These are phyloP conservation scores for Oreochromis niloticus DNA, from an alignment of 2,113 vertebrate genomes.

Conservation along the genomic window DNA sequence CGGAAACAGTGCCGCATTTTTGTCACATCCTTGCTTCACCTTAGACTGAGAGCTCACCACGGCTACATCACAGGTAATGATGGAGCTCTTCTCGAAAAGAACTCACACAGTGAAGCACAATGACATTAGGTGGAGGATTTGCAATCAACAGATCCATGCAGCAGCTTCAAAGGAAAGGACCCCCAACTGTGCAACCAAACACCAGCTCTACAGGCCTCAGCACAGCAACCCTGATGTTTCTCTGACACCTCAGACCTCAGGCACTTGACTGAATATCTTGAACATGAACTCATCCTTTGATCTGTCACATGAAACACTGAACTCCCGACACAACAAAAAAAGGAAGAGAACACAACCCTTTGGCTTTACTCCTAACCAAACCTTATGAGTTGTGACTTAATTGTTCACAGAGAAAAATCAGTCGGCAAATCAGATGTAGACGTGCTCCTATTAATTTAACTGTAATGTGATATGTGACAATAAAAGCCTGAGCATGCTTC, in stretches of 20 bases:
- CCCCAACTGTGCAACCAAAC: background rate
- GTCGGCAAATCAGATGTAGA: background rate
- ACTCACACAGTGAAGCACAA: fast-evolving
- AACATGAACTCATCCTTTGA: background rate
- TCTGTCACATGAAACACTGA: background rate
- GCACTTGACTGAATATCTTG: background rate
- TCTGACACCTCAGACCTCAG: fast-evolving
- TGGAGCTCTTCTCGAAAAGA: background rate
- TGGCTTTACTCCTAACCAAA: background rate
- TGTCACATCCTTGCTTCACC: background rate
- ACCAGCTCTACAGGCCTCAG: background rate
- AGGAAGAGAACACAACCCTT: background rate
- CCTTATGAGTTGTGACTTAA: background rate
- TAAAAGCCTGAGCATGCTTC: background rate
- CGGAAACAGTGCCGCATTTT: background rate
- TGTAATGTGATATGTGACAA: background rate
- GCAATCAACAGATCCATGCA: background rate
- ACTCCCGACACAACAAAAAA: too few relatives aligned
- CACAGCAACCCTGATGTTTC: background rate
- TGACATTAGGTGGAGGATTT: background rate
- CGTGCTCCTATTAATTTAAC: background rate
- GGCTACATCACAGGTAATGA: background rate
- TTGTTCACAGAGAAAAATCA: background rate
- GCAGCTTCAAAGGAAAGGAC: background rate
- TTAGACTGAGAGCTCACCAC: background rate